phyloP scores from a whole-genome alignment of 1,140 invertebrate species.

The Nymphalis io region DNA sequence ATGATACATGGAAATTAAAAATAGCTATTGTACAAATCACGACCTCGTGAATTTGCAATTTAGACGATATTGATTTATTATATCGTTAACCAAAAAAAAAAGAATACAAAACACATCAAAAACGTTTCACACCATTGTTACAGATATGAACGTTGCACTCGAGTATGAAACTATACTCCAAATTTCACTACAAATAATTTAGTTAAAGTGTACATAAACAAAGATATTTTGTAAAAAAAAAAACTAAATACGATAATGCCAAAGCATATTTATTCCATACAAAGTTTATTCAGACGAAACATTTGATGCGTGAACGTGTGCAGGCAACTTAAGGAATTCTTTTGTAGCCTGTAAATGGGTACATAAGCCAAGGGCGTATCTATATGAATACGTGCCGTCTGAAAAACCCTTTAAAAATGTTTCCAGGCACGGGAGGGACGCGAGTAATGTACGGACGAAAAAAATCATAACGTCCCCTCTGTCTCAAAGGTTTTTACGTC shows the following conservation, averaged over 20 bases:
- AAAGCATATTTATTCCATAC: neutral
- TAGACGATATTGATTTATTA: no score
- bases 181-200: neutral
- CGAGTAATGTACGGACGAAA: slow-evolving; percentile 38
- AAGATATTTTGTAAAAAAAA: no score
- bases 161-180: no score
- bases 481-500: slow-evolving; percentile 33
- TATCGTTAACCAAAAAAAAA: no score
- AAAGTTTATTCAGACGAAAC: neutral
- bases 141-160: no score
- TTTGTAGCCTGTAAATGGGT: slow-evolving; percentile 31
- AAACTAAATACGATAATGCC: no score
- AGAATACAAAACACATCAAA: no score
- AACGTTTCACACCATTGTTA: no score
- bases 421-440: slow-evolving; percentile 26
- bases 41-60: no score
- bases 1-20: no score
- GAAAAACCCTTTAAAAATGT: slow-evolving; percentile 30
- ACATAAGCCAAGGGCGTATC: slow-evolving; percentile 33
- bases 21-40: no score
- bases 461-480: slow-evolving; percentile 40
- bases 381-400: slow-evolving; percentile 32
- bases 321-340: slow-evolving; percentile 23
- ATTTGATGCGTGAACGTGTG: slow-evolving; percentile 6
- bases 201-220: neutral